These are phyloP conservation scores for Drosophila austrosaltans DNA, from an alignment of 2,888 invertebrate species.

Conservation along the genomic window DNA sequence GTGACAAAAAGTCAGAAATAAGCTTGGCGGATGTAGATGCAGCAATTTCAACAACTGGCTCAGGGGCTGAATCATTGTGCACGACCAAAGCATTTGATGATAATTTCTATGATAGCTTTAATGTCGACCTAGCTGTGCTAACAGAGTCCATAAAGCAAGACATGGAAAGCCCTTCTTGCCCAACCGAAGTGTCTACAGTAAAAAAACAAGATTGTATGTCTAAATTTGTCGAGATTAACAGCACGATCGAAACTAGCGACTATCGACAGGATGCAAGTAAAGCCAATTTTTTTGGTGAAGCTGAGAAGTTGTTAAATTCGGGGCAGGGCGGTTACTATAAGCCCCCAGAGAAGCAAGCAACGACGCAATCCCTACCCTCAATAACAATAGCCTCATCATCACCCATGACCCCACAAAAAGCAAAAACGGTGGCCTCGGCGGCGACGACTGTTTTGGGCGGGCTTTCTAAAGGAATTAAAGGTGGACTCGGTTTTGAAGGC, in stretches of 20 bases:
- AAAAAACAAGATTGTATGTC: not conserved
- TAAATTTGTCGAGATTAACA: not conserved
- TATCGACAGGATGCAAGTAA: conserved; percentile 2
- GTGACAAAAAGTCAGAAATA: not conserved
- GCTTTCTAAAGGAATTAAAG: conserved; percentile 80
- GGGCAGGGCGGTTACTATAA: conserved; percentile 59
- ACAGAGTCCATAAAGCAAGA: conserved; percentile 56
- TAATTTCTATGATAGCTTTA: conserved; percentile 77
- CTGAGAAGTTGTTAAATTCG: conserved; percentile 16
- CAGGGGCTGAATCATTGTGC: not conserved
- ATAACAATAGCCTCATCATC: not conserved
- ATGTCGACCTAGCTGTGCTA: conserved; percentile 70
- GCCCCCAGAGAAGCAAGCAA: conserved; percentile 37
- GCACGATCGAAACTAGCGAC: not conserved
- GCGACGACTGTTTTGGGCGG: conserved; percentile 77
- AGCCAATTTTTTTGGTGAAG: conserved; percentile 16
- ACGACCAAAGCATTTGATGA: conserved; percentile 69
- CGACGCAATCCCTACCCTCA: not conserved
- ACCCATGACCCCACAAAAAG: conserved; percentile 51
- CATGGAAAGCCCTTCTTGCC: conserved; percentile 35
- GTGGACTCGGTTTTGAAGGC: conserved; percentile 79
- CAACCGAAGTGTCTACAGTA: conserved; percentile 13
- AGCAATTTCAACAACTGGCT: not conserved
- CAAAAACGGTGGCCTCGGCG: conserved; percentile 68
- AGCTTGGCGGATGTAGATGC: not conserved